phyloP scores from a whole-genome alignment of 1,140 invertebrate species.

The Coptotermes formosanus region DNA sequence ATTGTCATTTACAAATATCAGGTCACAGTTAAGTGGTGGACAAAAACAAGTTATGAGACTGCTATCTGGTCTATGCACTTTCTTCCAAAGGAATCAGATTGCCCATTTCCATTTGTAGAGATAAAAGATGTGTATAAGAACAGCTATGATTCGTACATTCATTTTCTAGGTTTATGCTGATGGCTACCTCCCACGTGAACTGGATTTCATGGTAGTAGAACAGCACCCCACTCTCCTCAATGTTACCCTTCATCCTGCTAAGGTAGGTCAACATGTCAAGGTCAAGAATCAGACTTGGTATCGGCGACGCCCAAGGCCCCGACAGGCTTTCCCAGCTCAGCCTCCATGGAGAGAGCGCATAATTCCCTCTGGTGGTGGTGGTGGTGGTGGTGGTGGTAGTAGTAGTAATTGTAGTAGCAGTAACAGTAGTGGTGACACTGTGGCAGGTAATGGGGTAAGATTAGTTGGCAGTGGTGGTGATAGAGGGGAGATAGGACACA shows the following conservation, averaged over 20 bases:
- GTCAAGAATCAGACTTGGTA: not conserved
- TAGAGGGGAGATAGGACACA: constrained; percentile 25
- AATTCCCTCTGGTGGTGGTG: constrained; percentile 3
- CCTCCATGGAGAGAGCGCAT: not conserved
- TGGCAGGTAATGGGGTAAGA: constrained; percentile 3
- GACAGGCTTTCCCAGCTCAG: not conserved
- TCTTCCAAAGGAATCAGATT: too few species aligned
- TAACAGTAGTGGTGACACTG: not conserved
- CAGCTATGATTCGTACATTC: constrained; percentile 28
- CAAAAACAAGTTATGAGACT: too few species aligned
- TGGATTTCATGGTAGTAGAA: constrained; percentile 84
- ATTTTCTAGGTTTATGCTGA: constrained; percentile 73
- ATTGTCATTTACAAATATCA: too few species aligned
- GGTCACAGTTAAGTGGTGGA: too few species aligned
- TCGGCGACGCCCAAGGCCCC: not conserved
- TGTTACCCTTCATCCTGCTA: constrained; percentile 75
- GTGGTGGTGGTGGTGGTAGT: constrained; percentile 25
- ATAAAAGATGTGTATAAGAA: not conserved
- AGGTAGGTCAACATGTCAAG: constrained; percentile 57
- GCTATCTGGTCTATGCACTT: too few species aligned
- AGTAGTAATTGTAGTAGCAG: not conserved
- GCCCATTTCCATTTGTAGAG: too few species aligned
- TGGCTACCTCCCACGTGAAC: constrained; percentile 75
- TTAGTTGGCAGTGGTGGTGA: constrained; percentile 26
- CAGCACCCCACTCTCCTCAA: constrained; percentile 81